phyloP scores from a whole-genome alignment of 2,888 invertebrate species.

The Drosophila melanosoma region DNA sequence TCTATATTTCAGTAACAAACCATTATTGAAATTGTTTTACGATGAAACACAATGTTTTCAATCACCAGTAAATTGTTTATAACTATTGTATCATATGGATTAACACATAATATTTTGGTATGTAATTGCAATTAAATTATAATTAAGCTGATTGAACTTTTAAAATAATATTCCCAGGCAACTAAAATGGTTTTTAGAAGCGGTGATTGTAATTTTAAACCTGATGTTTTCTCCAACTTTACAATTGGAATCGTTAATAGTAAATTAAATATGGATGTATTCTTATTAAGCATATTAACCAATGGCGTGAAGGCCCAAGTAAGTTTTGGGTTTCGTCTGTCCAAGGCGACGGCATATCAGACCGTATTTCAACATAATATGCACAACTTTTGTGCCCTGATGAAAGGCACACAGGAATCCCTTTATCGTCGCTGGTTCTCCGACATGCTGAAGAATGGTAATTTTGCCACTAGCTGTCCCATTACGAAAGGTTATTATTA shows the following conservation, averaged over 20 bases:
- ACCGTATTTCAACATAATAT: constrained; percentile 62
- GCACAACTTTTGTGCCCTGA: constrained; percentile 58
- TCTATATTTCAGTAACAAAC: background rate
- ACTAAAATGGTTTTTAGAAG: constrained; percentile 47
- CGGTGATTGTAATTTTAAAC: constrained; percentile 42
- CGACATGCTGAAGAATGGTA: constrained; percentile 58
- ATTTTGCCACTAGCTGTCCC: constrained; percentile 59
- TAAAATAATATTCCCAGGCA: constrained; percentile 22
- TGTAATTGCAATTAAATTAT: background rate
- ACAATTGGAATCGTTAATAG: constrained; percentile 32
- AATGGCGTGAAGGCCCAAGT: constrained; percentile 58
- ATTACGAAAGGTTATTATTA: constrained; percentile 61
- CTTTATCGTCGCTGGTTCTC: constrained; percentile 56
- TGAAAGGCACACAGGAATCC: constrained; percentile 45
- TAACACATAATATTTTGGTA: constrained; percentile 34
- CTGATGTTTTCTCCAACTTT: constrained; percentile 58
- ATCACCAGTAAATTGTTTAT: background rate
- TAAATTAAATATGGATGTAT: constrained; percentile 47
- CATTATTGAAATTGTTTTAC: constrained; percentile 8
- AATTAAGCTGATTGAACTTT: background rate
- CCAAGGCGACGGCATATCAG: constrained; percentile 48
- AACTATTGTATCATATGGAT: constrained; percentile 6
- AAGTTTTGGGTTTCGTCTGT: constrained; percentile 56
- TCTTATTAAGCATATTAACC: constrained; percentile 14
- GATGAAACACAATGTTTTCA: constrained; percentile 22